These are phyloP conservation scores for Myiotriccus ornatus DNA, from an alignment of 2,797 vertebrate genomes.

Conservation along the genomic window DNA sequence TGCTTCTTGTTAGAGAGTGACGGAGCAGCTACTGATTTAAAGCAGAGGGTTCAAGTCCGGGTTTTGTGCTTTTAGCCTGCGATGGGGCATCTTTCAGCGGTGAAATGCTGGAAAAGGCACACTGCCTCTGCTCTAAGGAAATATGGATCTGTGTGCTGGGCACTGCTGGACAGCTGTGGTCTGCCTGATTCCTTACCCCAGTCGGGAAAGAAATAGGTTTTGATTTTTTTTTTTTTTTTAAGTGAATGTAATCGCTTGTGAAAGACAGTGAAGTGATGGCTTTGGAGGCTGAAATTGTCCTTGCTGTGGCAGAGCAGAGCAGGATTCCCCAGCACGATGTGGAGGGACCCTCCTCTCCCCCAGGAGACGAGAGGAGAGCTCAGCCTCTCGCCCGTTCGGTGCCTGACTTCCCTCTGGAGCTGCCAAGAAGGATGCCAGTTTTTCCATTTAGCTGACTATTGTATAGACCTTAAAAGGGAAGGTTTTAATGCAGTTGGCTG, in stretches of 20 bases:
- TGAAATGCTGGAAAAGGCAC: neutral
- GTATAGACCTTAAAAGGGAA: slow-evolving; percentile 80
- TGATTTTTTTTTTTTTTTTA: neutral
- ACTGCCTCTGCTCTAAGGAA: neutral
- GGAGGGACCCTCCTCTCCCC: neutral
- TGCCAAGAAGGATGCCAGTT: slow-evolving; percentile 74
- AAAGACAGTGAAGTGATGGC: neutral
- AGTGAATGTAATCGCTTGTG: neutral
- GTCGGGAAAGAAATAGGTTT: neutral
- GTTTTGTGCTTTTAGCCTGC: neutral
- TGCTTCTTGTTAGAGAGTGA: slow-evolving; percentile 40
- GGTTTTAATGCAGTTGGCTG: slow-evolving; percentile 80
- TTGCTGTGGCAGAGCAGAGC: neutral
- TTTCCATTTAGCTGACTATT: slow-evolving; percentile 78
- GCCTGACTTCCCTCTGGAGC: slow-evolving; percentile 55
- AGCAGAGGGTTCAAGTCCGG: neutral
- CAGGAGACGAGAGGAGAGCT: neutral
- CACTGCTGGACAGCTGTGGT: neutral
- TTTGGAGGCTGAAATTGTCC: neutral
- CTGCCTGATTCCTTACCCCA: neutral
- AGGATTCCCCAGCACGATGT: neutral
- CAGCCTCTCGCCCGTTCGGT: neutral
- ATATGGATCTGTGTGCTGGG: rapidly evolving
- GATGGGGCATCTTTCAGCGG: neutral
- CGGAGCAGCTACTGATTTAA: slow-evolving; percentile 7